These are phyloP conservation scores for Hydropotes inermis DNA, from an alignment of 2,113 vertebrate species.

Conservation along the genomic window DNA sequence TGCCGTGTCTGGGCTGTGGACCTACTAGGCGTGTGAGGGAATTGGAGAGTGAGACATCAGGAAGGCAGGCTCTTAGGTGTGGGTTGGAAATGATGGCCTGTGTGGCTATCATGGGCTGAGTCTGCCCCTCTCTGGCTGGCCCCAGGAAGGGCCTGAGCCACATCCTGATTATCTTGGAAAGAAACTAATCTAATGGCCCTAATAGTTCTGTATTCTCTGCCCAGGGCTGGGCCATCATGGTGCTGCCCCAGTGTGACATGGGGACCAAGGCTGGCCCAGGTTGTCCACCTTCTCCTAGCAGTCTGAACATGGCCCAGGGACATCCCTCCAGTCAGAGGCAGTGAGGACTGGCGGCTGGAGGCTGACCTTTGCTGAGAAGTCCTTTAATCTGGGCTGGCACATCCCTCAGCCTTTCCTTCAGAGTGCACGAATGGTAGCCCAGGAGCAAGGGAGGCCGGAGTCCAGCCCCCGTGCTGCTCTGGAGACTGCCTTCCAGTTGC, in stretches of 20 bases:
- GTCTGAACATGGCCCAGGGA: neutral
- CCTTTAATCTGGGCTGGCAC: neutral
- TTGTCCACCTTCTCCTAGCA: neutral
- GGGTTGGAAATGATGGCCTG: slow-evolving; percentile 18
- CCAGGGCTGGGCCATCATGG: slow-evolving; percentile 28
- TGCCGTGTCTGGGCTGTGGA: neutral
- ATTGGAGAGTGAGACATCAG: neutral
- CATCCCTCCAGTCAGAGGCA: slow-evolving; percentile 12
- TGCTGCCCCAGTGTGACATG: slow-evolving; percentile 39
- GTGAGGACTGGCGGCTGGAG: neutral
- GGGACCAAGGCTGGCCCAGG: neutral
- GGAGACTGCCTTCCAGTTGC: slow-evolving; percentile 71
- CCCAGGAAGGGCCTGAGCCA: neutral
- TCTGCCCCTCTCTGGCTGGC: slow-evolving; percentile 3
- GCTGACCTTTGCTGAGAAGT: neutral
- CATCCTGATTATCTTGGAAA: slow-evolving; percentile 6
- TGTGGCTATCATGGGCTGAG: neutral
- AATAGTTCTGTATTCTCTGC: slow-evolving; percentile 5
- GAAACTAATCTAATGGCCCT: slow-evolving; percentile 23
- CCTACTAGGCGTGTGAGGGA: neutral
- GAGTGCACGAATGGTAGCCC: neutral
- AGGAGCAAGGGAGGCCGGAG: neutral
- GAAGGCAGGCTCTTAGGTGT: neutral
- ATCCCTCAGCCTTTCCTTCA: neutral
- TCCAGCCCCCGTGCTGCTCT: neutral